phyloP scores from a whole-genome alignment of 2,113 vertebrate species.

The Oreochromis tanganicae region DNA sequence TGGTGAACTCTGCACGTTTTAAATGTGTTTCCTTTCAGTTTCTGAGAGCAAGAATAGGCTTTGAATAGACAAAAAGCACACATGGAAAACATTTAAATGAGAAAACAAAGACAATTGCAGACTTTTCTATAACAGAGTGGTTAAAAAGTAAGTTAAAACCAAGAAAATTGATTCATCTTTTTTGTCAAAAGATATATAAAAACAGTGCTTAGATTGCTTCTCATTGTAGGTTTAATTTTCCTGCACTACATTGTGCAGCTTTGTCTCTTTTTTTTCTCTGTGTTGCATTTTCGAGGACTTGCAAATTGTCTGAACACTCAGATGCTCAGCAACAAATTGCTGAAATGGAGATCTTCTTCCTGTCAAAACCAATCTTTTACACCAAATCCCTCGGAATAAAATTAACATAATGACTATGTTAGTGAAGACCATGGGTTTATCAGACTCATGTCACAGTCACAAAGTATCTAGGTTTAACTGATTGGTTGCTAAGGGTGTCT shows the following conservation, averaged over 20 bases:
- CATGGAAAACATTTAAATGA: neutral
- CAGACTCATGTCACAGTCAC: constrained; percentile 20
- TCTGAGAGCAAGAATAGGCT: neutral
- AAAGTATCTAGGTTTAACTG: neutral
- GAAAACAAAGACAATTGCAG: neutral
- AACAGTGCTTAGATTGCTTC: neutral
- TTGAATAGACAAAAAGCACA: neutral
- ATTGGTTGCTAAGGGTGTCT: neutral
- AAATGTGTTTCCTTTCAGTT: neutral
- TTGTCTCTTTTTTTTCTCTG: constrained; percentile 23
- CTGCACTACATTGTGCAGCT: neutral
- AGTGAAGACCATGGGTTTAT: neutral
- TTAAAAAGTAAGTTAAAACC: neutral
- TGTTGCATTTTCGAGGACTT: neutral
- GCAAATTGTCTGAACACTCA: constrained; percentile 35
- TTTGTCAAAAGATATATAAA: neutral
- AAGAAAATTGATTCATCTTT: neutral
- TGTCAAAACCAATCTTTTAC: constrained; percentile 34
- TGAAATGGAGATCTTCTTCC: constrained; percentile 36
- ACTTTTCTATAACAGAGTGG: neutral
- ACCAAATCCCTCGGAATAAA: constrained; percentile 12
- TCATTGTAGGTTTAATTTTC: constrained; percentile 1
- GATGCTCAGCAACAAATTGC: constrained; percentile 42
- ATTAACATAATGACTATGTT: constrained; percentile 51
- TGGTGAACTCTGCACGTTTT: neutral